A percentile compares a stretch with the other conserved stretches of the same genome.
Evolutionary conservation across 2,113 vertebrate genomes (phyloP).

Genomic region (Chloroceryle aenea): DNA sequence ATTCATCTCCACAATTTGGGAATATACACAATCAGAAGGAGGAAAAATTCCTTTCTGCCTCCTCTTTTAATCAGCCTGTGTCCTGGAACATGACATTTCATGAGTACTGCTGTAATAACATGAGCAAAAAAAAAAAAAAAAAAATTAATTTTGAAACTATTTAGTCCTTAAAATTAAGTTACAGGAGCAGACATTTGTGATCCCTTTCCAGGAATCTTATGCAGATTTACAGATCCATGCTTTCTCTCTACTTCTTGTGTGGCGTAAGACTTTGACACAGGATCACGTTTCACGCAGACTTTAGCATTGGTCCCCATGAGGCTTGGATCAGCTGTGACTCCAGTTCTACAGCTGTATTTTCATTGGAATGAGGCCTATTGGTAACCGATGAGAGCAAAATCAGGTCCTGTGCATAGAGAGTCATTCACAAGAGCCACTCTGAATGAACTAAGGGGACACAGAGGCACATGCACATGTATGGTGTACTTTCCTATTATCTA

Average conservation of each 20-base stretch:
- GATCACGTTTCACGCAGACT: not conserved
- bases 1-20: not conserved
- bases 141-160: not conserved
- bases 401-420: not conserved
- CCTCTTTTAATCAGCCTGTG: not conserved
- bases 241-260: not conserved
- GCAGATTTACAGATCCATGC: not conserved
- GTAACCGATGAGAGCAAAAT: not conserved
- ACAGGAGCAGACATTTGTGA: not conserved
- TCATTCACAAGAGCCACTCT: not conserved
- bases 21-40: not conserved
- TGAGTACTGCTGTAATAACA: not conserved
- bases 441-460: not conserved
- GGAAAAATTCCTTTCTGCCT: not conserved
- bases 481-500: not conserved
- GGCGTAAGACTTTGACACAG: not conserved
- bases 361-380: not conserved
- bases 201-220: not conserved
- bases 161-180: not conserved
- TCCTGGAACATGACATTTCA: not conserved
- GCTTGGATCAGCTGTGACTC: not conserved
- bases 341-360: not conserved
- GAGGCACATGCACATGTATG: accelerated
- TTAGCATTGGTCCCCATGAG: not conserved
- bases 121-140: too few species aligned